Conservation (phyloP, 2,113 vertebrate species). For the Aplodontia rufa region DNA sequence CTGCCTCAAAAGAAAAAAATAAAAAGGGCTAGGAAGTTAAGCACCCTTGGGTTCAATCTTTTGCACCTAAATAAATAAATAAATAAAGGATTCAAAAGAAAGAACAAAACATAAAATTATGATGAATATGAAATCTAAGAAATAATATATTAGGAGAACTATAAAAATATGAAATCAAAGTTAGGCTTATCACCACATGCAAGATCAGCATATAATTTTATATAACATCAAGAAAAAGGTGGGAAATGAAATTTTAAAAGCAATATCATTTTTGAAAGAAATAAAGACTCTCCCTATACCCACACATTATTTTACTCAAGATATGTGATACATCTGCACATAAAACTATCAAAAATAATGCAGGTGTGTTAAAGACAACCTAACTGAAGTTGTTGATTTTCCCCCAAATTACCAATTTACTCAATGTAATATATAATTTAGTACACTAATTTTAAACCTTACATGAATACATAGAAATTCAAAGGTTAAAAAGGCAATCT, state of each 20-base stretch:
- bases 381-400: not conserved
- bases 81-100: slow-evolving; percentile 2
- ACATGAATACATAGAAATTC: not conserved
- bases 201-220: not conserved
- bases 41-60: no score
- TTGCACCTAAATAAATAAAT: no score
- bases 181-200: not conserved
- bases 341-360: not conserved
- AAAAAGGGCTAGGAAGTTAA: not conserved
- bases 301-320: not conserved
- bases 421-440: not conserved
- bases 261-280: not conserved
- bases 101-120: not conserved
- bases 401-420: not conserved
- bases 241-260: not conserved
- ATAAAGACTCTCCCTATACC: not conserved
- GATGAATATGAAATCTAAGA: not conserved
- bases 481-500: not conserved
- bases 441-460: not conserved
- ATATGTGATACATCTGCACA: not conserved
- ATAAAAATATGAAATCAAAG: not conserved
- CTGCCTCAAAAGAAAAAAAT: no score
- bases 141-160: not conserved
- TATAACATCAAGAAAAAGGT: not conserved
- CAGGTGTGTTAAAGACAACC: not conserved